A percentile compares a stretch with the other conserved stretches of the same genome.
Evolutionary conservation across 2,888 invertebrate species (phyloP).

Genomic region (Phasia obesa): DNA sequence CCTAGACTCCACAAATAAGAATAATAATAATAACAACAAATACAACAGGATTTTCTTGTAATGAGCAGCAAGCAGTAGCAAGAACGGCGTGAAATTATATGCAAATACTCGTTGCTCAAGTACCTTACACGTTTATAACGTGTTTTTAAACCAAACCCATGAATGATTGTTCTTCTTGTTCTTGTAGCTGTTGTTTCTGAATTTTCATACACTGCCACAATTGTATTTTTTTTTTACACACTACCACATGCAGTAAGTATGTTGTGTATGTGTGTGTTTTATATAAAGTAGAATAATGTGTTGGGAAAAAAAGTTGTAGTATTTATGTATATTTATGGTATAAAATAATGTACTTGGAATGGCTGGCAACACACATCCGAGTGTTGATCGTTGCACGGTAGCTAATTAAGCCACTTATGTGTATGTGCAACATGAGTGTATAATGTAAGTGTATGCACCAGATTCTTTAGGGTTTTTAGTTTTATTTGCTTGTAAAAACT

Average conservation of each 20-base stretch:
- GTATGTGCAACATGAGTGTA: constrained; percentile 65
- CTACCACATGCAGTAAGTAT: not conserved
- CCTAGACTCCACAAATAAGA: constrained; percentile 61
- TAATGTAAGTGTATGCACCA: constrained; percentile 52
- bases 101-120: constrained; percentile 76
- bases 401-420: constrained; percentile 79
- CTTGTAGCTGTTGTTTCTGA: constrained; percentile 33
- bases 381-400: constrained; percentile 80
- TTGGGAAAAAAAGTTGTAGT: constrained; percentile 4
- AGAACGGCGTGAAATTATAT: constrained; percentile 78
- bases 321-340: constrained; percentile 22
- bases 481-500: constrained; percentile 27
- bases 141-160: constrained; percentile 69
- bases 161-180: constrained; percentile 42
- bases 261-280: not conserved
- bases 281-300: constrained; percentile 1
- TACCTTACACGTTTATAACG: constrained; percentile 72
- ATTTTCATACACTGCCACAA: constrained; percentile 51
- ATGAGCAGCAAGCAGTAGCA: constrained; percentile 69
- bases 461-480: constrained; percentile 73
- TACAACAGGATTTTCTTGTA: constrained; percentile 68
- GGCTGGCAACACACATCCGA: constrained; percentile 71
- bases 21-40: constrained; percentile 37
- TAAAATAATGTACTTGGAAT: constrained; percentile 63
- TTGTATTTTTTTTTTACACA: constrained; percentile 20